These are phyloP conservation scores for Acholoe squamosa DNA, from an alignment of 2,888 invertebrate species.

Conservation along the genomic window DNA sequence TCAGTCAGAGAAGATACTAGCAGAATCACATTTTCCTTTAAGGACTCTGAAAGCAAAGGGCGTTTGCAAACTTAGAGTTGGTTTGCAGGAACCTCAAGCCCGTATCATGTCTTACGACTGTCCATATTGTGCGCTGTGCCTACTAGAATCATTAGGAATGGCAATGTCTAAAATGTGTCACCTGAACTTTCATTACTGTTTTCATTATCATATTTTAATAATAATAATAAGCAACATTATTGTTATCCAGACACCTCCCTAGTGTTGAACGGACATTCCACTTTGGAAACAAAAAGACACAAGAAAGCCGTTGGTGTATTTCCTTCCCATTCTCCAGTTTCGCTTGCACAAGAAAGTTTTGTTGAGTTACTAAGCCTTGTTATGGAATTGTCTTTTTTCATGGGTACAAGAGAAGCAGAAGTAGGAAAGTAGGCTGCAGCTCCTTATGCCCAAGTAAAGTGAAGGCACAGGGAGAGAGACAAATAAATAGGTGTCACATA, in stretches of 20 bases:
- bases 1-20: not conserved
- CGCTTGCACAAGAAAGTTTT: not conserved
- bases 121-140: constrained; percentile 44
- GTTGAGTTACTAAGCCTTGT: not conserved
- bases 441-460: not conserved
- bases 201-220: not conserved
- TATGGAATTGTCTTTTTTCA: not conserved
- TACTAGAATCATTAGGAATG: constrained; percentile 49
- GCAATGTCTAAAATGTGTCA: constrained; percentile 25
- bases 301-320: not conserved
- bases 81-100: constrained; percentile 10
- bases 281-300: not conserved
- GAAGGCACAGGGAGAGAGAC: not conserved
- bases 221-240: not conserved
- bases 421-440: not conserved
- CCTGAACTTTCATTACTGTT: constrained; percentile 12
- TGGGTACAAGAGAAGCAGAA: not conserved
- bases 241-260: constrained; percentile 41
- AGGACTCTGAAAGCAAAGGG: not conserved
- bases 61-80: not conserved
- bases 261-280: constrained; percentile 50
- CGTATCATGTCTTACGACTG: not conserved
- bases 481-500: not conserved
- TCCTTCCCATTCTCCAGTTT: not conserved
- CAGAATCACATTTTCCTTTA: not conserved